These are phyloP conservation scores for Nerophis lumbriciformis DNA, from an alignment of 2,113 vertebrate genomes.

Conservation along the genomic window DNA sequence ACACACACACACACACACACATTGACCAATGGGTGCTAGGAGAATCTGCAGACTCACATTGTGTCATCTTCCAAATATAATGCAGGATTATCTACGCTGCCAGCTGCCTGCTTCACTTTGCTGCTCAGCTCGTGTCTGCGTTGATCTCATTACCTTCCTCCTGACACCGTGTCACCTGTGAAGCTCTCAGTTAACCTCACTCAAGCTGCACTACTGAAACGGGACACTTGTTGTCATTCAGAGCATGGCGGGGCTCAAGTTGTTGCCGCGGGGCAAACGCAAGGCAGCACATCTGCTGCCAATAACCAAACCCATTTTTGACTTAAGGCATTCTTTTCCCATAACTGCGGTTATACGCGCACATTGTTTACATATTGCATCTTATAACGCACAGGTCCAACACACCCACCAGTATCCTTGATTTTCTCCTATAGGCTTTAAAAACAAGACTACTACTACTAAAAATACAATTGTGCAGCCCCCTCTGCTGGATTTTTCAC, in stretches of 20 bases:
- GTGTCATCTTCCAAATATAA: conserved; percentile 47
- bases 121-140: conserved; percentile 5
- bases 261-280: neutral
- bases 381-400: neutral
- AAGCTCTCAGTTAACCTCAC: neutral
- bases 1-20: conserved; percentile 11
- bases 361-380: neutral
- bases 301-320: neutral
- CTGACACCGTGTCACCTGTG: neutral
- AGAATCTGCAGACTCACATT: conserved; percentile 32
- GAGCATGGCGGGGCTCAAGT: neutral
- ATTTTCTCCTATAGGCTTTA: neutral
- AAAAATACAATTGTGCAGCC: conserved; percentile 19
- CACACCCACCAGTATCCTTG: neutral
- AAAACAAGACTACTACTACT: neutral
- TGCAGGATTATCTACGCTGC: conserved; percentile 29
- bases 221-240: conserved; percentile 6
- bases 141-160: conserved; percentile 19
- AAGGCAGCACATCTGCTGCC: neutral
- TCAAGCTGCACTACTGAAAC: neutral
- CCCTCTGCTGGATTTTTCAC: conserved; percentile 47
- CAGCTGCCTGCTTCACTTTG: conserved; percentile 14
- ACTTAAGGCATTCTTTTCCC: neutral
- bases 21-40: conserved; percentile 29
- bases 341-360: neutral